phyloP scores from a whole-genome alignment of 1,140 invertebrate species.

The Idris sp. region DNA sequence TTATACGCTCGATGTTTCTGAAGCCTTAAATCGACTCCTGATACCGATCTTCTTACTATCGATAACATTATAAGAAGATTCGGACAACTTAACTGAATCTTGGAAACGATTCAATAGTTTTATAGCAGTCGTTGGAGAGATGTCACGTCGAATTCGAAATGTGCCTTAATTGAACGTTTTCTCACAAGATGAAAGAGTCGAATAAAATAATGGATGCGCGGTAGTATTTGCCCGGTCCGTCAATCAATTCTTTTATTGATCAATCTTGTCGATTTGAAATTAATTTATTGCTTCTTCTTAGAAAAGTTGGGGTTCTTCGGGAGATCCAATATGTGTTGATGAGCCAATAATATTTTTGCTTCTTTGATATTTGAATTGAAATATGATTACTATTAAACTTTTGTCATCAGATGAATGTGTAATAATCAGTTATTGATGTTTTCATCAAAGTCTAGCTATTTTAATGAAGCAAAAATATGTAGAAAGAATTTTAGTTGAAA shows the following conservation, averaged over 20 bases:
- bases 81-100: slow-evolving; percentile 67
- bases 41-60: slow-evolving; percentile 73
- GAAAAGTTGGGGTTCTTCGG: slow-evolving; percentile 10
- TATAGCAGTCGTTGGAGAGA: slow-evolving; percentile 68
- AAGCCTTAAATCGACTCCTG: slow-evolving; percentile 66
- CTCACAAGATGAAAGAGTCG: slow-evolving; percentile 67
- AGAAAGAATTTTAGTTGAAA: too few species aligned
- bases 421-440: too few species aligned
- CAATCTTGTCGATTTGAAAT: slow-evolving; percentile 50
- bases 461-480: too few species aligned
- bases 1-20: slow-evolving; percentile 58
- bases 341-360: slow-evolving; percentile 35
- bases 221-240: slow-evolving; percentile 55
- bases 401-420: too few species aligned
- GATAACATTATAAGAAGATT: slow-evolving; percentile 67
- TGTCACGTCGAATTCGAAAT: slow-evolving; percentile 71
- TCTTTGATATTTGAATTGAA: too few species aligned
- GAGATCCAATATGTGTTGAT: slow-evolving; percentile 24
- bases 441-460: too few species aligned
- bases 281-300: slow-evolving; percentile 56
- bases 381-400: too few species aligned
- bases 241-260: slow-evolving; percentile 65
- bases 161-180: slow-evolving; percentile 74
- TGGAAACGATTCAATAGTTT: slow-evolving; percentile 68
- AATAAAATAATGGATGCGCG: slow-evolving; percentile 56